Conservation (phyloP, 2,888 invertebrate genomes). For the Pediacus dermestoides region DNA sequence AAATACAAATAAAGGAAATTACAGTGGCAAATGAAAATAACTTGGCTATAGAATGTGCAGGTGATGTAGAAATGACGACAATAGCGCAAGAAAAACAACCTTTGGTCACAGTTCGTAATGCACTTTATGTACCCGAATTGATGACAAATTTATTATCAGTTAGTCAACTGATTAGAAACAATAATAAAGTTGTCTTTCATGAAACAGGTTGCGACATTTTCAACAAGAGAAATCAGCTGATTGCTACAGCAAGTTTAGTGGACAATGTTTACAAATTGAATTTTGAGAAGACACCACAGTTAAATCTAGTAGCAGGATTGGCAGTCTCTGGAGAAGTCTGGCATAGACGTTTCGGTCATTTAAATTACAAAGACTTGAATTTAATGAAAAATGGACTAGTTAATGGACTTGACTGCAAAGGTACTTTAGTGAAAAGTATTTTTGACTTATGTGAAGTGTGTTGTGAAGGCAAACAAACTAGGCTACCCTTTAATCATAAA, state of each 20-base stretch:
- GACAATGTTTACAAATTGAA: constrained; percentile 25
- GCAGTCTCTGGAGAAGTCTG: too few relatives aligned
- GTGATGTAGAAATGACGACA: constrained; percentile 25
- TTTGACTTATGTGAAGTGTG: background rate
- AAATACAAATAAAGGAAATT: constrained; percentile 20
- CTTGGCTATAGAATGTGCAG: constrained; percentile 23
- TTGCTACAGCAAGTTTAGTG: constrained; percentile 24
- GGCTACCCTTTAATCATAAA: background rate
- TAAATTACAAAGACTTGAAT: background rate
- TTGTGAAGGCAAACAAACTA: background rate
- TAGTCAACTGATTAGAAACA: constrained; percentile 28
- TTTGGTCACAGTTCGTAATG: constrained; percentile 19
- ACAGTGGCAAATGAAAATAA: constrained; percentile 23
- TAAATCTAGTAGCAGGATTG: too few relatives aligned
- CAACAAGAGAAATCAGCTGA: constrained; percentile 16
- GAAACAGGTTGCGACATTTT: constrained; percentile 19
- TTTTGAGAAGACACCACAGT: too few relatives aligned
- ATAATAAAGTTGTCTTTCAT: constrained; percentile 24
- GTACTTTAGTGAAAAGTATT: background rate
- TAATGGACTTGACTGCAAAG: background rate
- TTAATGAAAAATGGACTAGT: constrained; percentile 2
- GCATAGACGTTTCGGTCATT: constrained; percentile 17
- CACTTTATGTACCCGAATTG: constrained; percentile 24
- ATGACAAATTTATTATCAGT: constrained; percentile 31
- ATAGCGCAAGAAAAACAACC: constrained; percentile 12